Evolutionary conservation across 2,888 invertebrate genomes (phyloP).

Genomic region (Asteroscopus sphinx): DNA sequence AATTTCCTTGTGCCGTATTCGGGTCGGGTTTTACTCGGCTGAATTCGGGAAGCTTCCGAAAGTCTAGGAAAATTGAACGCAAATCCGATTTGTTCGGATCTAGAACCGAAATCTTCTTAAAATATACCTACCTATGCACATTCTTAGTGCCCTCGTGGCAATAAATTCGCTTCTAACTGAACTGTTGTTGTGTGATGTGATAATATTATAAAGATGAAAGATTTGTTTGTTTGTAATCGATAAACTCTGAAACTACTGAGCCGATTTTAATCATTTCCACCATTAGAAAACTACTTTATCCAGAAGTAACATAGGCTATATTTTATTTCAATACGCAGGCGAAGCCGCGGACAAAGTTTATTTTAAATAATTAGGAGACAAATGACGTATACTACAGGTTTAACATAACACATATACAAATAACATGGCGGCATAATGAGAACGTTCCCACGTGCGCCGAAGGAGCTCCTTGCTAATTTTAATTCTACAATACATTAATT

Average conservation of each 20-base stretch:
- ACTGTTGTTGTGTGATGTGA: conserved; percentile 5
- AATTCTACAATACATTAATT: conserved; percentile 57
- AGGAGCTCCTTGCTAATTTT: conserved; percentile 44
- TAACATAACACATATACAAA: conserved; percentile 28
- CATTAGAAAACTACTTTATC: too few species aligned
- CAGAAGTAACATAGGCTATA: too few species aligned
- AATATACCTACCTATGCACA: conserved; percentile 72
- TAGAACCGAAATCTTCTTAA: conserved; percentile 72
- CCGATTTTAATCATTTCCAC: too few species aligned
- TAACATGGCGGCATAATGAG: conserved; percentile 48
- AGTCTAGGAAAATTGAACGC: conserved; percentile 86
- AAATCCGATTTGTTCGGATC: conserved; percentile 85
- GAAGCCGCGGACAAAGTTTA: too few species aligned
- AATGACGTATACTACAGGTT: background rate
- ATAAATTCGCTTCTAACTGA: conserved; percentile 40
- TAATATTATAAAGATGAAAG: too few species aligned
- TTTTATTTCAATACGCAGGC: too few species aligned
- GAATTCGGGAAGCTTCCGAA: conserved; percentile 76
- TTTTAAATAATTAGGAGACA: background rate
- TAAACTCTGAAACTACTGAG: too few species aligned
- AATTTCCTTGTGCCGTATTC: conserved; percentile 75
- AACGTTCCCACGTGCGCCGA: conserved; percentile 28
- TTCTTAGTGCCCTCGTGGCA: conserved; percentile 49
- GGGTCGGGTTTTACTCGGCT: conserved; percentile 75
- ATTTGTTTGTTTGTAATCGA: too few species aligned